Evolutionary conservation across 2,888 invertebrate genomes (phyloP), one percentile per base, ranked within the genome.

Genomic region (Tinea pellionella): DNA sequence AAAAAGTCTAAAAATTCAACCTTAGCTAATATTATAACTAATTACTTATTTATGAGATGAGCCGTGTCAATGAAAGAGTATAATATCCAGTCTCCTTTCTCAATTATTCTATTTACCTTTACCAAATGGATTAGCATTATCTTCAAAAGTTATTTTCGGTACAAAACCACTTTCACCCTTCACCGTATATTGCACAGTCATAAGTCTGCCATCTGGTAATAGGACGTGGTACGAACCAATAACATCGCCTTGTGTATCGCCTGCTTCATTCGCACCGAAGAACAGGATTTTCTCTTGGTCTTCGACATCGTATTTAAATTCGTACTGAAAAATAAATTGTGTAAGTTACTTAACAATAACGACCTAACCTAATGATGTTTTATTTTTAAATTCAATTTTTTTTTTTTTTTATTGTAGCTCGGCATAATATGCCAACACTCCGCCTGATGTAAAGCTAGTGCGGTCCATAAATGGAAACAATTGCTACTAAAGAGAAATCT

Each of bases 241-340:
- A 56, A 90, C 89, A 66, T 90, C 89, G 64, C 92, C 92, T 65
- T 86, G 80, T 2, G 88, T 89, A 66, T 92, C 92, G 1, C 91
- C 92, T 30, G 81, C 76, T 80, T 93, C 92, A 66, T 90, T 91
- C 63, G 92, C 91, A 9, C 92, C 92, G 74, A 91, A 92, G 79
- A 88, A 92, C 55, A 91, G 88, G 61, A 89, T 85, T 65, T 91
- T 91, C 67, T 91, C 91, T 65, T 90, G 89, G 72, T 92, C 92
- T 71, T 92, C 92, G 24, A 93, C 93, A 77, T 92, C 92, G 75
- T 92, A 93, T 76, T 92, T 89, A 78, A 91, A 93, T 74, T 92
- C 90, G 69, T 92, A 93, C 93, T 93, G 85, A 62, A 78, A 24
- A 60, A 58, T 15, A 16, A 18, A 43, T n/a, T 59, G 30, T 3